Percentiles rank a stretch among this genome's conserved stretches.
These are phyloP conservation scores for Chromobotia macracanthus DNA, from an alignment of 2,797 vertebrate species.

Conservation along the genomic window DNA sequence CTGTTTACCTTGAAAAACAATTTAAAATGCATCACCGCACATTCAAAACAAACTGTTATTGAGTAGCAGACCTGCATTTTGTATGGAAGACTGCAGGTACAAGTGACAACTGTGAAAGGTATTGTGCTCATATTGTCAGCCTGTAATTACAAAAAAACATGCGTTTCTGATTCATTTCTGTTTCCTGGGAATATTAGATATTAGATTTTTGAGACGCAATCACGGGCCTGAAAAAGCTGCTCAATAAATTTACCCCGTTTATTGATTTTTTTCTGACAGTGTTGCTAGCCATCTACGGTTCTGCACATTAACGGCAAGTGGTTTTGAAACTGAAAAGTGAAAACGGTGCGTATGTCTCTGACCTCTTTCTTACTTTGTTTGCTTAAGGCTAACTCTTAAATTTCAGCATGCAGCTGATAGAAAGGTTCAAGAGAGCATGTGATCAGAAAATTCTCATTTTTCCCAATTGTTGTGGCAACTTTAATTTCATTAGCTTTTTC, in stretches of 20 bases:
- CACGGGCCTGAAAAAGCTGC: neutral
- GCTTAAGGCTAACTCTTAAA: constrained; percentile 56
- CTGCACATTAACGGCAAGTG: constrained; percentile 8
- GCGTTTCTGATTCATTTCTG: constrained; percentile 15
- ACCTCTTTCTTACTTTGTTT: constrained; percentile 24
- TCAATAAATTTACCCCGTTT: constrained; percentile 3
- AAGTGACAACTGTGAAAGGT: constrained; percentile 41
- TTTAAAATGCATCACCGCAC: constrained; percentile 41
- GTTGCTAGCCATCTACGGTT: constrained; percentile 5
- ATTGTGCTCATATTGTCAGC: constrained; percentile 25
- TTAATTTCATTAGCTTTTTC: constrained; percentile 71
- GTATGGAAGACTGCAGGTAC: constrained; percentile 25
- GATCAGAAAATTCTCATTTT: constrained; percentile 63
- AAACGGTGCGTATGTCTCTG: constrained; percentile 18
- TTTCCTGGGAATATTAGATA: constrained; percentile 8
- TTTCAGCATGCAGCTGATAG: constrained; percentile 50
- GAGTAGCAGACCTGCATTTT: constrained; percentile 38
- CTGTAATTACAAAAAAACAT: constrained; percentile 37
- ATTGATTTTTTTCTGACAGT: neutral
- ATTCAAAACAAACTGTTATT: constrained; percentile 43
- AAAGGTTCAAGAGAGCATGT: constrained; percentile 61
- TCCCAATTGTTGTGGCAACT: constrained; percentile 69
- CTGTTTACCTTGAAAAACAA: constrained; percentile 47
- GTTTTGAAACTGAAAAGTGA: constrained; percentile 26
- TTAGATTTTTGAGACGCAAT: neutral